Conservation (phyloP, 2,888 invertebrate species). For the Ligdia adustata region DNA sequence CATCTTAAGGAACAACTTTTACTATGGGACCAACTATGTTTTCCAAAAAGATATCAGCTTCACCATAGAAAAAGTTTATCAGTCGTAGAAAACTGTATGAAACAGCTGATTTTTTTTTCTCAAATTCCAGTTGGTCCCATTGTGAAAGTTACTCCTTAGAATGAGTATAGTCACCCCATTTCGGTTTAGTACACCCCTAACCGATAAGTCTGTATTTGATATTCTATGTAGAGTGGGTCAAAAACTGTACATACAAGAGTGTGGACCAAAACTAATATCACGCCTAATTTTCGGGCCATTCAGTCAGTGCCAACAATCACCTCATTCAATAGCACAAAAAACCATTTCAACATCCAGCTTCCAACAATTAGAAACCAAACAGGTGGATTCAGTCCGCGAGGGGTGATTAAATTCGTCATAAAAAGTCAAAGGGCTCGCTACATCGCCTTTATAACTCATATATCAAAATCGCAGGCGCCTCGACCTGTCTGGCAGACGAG, state of each 20-base stretch:
- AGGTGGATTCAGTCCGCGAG: conserved; percentile 46
- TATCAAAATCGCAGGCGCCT: conserved; percentile 54
- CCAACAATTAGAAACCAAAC: conserved; percentile 36
- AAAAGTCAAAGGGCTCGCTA: conserved; percentile 43
- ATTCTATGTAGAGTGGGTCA: too few relatives aligned
- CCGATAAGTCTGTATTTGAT: too few relatives aligned
- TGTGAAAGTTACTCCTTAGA: too few relatives aligned
- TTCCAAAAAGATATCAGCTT: too few relatives aligned
- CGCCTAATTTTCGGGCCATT: neutral
- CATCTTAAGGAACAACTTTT: too few relatives aligned
- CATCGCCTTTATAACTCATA: conserved; percentile 60
- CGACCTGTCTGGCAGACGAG: conserved; percentile 19
- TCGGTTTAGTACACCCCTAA: too few relatives aligned
- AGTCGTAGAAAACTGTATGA: too few relatives aligned
- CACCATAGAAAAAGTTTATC: too few relatives aligned
- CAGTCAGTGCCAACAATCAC: neutral
- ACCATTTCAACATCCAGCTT: neutral
- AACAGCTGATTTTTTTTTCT: too few relatives aligned
- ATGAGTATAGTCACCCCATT: too few relatives aligned
- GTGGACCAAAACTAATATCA: neutral
- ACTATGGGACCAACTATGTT: too few relatives aligned
- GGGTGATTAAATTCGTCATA: conserved; percentile 30
- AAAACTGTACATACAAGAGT: neutral
- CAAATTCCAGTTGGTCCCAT: too few relatives aligned
- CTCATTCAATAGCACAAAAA: neutral